A percentile compares a stretch with the other conserved stretches of the same genome.
These are phyloP conservation scores for Polypterus senegalus DNA, from an alignment of 2,113 vertebrate genomes.

Conservation along the genomic window DNA sequence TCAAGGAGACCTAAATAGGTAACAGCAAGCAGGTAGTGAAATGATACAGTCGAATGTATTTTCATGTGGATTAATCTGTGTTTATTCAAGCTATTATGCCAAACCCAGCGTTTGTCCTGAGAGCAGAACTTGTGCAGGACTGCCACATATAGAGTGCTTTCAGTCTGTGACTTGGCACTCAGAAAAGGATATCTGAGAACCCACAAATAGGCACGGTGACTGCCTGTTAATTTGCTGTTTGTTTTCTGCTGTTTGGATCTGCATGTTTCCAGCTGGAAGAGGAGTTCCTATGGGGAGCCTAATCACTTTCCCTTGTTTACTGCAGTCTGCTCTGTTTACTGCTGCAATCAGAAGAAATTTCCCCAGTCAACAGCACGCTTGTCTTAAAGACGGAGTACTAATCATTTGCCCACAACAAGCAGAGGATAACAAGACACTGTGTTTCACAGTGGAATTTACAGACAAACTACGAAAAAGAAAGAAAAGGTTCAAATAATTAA, in stretches of 20 bases:
- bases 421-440: background rate
- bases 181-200: background rate
- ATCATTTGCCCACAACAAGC: background rate
- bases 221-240: conserved; percentile 18
- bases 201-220: conserved; percentile 10
- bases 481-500: too few species aligned
- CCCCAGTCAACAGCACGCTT: conserved; percentile 4
- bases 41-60: background rate
- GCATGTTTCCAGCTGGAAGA: conserved; percentile 11
- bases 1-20: background rate
- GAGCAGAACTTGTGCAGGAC: background rate
- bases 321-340: conserved; percentile 25
- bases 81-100: background rate
- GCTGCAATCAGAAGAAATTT: conserved; percentile 27
- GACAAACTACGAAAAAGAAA: background rate
- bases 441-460: background rate
- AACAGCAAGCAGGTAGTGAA: background rate
- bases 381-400: background rate
- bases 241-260: conserved; percentile 13
- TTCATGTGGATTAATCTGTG: background rate
- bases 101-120: background rate
- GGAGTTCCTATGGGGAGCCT: conserved; percentile 13
- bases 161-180: background rate
- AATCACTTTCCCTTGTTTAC: conserved; percentile 25
- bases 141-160: background rate